These are phyloP conservation scores for Sandelia bainsii DNA, from an alignment of 2,797 vertebrate genomes.

Conservation along the genomic window DNA sequence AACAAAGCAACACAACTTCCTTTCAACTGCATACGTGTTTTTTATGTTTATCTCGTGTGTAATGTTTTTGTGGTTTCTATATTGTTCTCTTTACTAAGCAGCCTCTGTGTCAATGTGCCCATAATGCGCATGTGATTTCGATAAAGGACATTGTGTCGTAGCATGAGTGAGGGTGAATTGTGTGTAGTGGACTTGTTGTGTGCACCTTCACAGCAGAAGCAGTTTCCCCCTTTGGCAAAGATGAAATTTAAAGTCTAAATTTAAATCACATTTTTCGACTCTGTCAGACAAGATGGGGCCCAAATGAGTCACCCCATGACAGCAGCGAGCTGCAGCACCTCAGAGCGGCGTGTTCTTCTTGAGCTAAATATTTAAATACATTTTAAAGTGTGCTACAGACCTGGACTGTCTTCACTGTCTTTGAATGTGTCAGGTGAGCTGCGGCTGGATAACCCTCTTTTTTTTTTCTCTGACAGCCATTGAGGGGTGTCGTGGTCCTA, in stretches of 20 bases:
- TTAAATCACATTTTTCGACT: slow-evolving; percentile 13
- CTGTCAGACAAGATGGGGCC: neutral
- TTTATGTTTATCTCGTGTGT: neutral
- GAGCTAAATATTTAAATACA: slow-evolving; percentile 59
- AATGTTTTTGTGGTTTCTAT: neutral
- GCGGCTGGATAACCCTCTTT: slow-evolving; percentile 16
- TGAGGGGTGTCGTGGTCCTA: slow-evolving; percentile 95
- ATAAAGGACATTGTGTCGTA: neutral
- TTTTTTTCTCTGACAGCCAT: slow-evolving; percentile 85
- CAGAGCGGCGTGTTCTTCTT: neutral
- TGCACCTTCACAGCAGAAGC: neutral
- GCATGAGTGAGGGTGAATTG: neutral
- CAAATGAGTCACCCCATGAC: slow-evolving; percentile 20
- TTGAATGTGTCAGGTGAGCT: neutral
- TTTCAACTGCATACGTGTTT: neutral
- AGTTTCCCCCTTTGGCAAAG: neutral
- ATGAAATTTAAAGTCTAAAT: neutral
- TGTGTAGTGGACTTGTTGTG: neutral
- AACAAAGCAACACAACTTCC: slow-evolving; percentile 20
- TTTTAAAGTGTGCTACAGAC: slow-evolving; percentile 33
- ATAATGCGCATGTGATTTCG: neutral
- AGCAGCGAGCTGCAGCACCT: neutral
- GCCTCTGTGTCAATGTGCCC: neutral
- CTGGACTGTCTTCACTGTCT: neutral
- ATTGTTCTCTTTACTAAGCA: neutral